These are phyloP conservation scores for Diglossa cyanea DNA, from an alignment of 2,797 vertebrate genomes.

Conservation along the genomic window DNA sequence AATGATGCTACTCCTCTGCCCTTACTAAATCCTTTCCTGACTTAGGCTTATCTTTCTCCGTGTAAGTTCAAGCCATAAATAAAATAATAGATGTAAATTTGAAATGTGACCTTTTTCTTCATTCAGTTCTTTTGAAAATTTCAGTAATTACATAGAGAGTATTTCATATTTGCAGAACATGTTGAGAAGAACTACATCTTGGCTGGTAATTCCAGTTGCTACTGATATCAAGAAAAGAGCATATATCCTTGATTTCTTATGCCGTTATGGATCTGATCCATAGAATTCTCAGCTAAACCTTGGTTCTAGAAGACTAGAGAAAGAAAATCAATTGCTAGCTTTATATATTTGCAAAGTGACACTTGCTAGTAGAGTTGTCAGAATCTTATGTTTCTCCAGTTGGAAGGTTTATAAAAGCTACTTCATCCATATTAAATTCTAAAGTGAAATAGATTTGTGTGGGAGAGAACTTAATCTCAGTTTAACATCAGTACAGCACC, in stretches of 20 bases:
- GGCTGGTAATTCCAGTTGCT: neutral
- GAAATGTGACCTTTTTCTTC: neutral
- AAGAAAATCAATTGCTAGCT: neutral
- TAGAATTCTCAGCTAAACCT: neutral
- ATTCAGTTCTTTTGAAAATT: neutral
- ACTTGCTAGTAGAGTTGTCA: constrained; percentile 9
- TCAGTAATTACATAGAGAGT: neutral
- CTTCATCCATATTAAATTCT: constrained; percentile 43
- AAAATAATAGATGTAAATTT: neutral
- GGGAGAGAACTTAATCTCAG: constrained; percentile 18
- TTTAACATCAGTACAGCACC: constrained; percentile 5
- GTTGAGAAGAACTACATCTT: neutral
- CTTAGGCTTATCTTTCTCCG: neutral
- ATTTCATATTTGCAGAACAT: neutral
- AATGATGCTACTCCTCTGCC: neutral
- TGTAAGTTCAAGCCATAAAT: neutral
- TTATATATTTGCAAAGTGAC: neutral
- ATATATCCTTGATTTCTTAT: neutral
- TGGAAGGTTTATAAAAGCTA: constrained; percentile 2
- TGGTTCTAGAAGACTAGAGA: neutral
- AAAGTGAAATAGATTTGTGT: constrained; percentile 33
- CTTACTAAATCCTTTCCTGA: neutral
- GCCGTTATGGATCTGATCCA: neutral
- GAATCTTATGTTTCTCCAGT: neutral
- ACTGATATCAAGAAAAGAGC: neutral